Evolutionary conservation across 2,888 invertebrate genomes (phyloP), one percentile per base, ranked within the genome.

Genomic region (Nezara viridula): DNA sequence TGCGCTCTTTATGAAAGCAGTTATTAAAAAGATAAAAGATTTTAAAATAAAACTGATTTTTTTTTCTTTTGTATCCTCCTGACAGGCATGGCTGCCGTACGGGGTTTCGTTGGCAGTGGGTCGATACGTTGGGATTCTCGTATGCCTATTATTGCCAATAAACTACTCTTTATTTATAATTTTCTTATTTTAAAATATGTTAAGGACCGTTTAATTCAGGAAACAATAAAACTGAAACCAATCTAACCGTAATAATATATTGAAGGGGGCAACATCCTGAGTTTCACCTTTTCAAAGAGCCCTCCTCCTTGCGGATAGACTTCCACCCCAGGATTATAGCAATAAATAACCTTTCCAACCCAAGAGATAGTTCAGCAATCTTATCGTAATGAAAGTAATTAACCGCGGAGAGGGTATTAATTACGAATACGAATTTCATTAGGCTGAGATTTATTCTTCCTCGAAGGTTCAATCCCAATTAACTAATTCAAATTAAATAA

Each of bases 351-450:
- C 77, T 40, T 21, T 10, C 81, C 81, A 5, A 24, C 14, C 44
- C 19, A 44, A 73, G 66, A 37, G 66, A 73, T 73, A 73, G 37
- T 73, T 73, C 32, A 73, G 66, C 66, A 73, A 73, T 73, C 66
- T 73, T 73, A 73, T 73, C 66, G 66, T 21, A 73, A 73, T 73
- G 66, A 73, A 73, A 73, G 37, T 73, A 37, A 73, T 73, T 37
- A 73, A 32, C 66, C 2, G 32, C 19, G 32, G 9, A 27, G 16
- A 21, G 12, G n/a, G 66, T 73, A 73, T 73, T 73, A 73, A 73
- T 73, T 73, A 73, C 66, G 10, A 55, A 55, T 55, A 27, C 60
- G 60, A 60, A 37, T 73, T 73, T 73, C 66, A 73, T 73, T 73
- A 37, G 66, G 19, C 2, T 4, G 7, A 37, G 66, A 73, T 73